Evolutionary conservation across 1,140 invertebrate genomes (phyloP).

Genomic region (Lepidostoma basale): DNA sequence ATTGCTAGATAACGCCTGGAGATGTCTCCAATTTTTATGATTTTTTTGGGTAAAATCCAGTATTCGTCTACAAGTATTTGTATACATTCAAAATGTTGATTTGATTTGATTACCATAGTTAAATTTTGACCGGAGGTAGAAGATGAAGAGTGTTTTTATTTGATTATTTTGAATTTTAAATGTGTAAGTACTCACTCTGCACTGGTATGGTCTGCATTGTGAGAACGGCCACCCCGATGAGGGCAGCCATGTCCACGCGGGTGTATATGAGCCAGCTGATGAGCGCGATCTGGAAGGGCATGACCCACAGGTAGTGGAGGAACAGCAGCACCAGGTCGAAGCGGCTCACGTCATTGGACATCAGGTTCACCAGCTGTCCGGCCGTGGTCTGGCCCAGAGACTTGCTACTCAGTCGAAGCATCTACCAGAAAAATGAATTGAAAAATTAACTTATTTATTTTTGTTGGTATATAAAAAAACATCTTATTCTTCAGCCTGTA

Average conservation of each 20-base stretch:
- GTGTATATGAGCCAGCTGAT: conserved; percentile 72
- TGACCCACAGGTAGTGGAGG: conserved; percentile 70
- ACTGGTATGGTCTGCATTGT: conserved; percentile 67
- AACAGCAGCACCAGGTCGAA: conserved; percentile 68
- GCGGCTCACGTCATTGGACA: conserved; percentile 79
- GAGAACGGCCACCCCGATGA: conserved; percentile 72
- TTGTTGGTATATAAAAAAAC: neutral
- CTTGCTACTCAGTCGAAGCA: conserved; percentile 66
- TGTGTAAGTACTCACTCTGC: conserved; percentile 64
- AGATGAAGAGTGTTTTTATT: too few relatives aligned
- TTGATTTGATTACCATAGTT: too few relatives aligned
- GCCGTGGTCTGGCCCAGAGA: conserved; percentile 74
- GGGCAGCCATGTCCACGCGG: conserved; percentile 67
- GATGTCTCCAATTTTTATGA: too few relatives aligned
- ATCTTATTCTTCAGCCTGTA: too few relatives aligned
- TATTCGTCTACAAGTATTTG: too few relatives aligned
- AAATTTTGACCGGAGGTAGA: too few relatives aligned
- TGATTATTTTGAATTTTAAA: neutral
- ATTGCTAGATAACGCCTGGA: too few relatives aligned
- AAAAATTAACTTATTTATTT: neutral
- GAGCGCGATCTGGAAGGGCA: conserved; percentile 69
- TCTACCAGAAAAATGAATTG: conserved; percentile 49
- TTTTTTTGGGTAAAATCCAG: too few relatives aligned
- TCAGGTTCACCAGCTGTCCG: conserved; percentile 82
- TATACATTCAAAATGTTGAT: too few relatives aligned